Evolutionary conservation across 2,797 vertebrate genomes (phyloP).

Genomic region (Gambelia wislizenii): DNA sequence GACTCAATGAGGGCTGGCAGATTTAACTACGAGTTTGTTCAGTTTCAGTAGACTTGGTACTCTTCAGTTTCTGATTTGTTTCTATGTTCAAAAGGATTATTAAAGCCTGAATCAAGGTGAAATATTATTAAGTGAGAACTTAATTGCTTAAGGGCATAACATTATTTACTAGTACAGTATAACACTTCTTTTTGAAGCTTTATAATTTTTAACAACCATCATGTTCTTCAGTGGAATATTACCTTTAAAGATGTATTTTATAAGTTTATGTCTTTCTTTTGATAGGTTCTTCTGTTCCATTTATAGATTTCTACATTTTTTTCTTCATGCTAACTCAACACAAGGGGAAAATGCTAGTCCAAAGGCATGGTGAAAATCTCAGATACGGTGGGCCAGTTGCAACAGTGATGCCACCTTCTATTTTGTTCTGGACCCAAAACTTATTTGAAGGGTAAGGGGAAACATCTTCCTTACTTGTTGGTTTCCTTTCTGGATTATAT

Average conservation of each 20-base stretch:
- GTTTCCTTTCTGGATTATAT: neutral
- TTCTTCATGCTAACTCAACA: neutral
- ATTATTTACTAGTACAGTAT: constrained; percentile 11
- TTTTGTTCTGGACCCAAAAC: neutral
- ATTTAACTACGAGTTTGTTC: neutral
- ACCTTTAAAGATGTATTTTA: neutral
- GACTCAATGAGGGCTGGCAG: neutral
- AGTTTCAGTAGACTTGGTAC: neutral
- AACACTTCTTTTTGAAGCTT: constrained; percentile 16
- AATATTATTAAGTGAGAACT: neutral
- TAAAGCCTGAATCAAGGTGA: neutral
- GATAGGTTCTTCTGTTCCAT: neutral
- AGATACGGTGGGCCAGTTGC: too few species aligned
- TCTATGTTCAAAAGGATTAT: neutral
- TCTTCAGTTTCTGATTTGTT: neutral
- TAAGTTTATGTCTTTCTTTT: neutral
- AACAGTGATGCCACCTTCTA: neutral
- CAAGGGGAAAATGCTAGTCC: neutral
- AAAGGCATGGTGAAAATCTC: neutral
- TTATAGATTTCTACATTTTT: neutral
- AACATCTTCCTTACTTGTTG: neutral
- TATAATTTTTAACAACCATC: neutral
- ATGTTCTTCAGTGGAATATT: neutral
- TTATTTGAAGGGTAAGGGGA: too few species aligned
- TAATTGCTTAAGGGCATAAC: neutral